Base-by-base conservation (phyloP, 2,113 vertebrate genomes). In the Bombycilla garrulus region DNA sequence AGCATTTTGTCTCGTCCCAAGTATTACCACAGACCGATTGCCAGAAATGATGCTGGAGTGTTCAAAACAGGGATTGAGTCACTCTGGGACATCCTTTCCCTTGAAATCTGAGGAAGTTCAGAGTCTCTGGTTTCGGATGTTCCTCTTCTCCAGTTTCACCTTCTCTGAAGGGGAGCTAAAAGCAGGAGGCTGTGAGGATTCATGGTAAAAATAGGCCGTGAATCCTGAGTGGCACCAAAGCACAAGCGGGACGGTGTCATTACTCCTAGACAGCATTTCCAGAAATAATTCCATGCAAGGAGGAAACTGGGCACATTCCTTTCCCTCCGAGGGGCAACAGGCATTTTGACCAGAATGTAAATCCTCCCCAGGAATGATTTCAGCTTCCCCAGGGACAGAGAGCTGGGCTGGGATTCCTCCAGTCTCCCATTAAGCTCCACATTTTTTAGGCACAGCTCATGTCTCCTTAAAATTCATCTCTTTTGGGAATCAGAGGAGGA, bases 81-180 rank as follows among this genome's bases (percentile, higher is more conserved):
- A 94, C 92, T 74, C 74, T 84, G 89, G 90, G 94, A 88, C 78
- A 94, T 85, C 61, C 87, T 96, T 85, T 92, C 62, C 73, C 84
- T 47, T 92, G 95, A 94, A 95, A 97, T 51, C 16, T 82, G 79
- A 95, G 93, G 71, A 88, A 67, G 87, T 22, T 86, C 35, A n/a
- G 47, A 50, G 36, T 77, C 81, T 97, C 90, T n/a, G 48, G 20
- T 95, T 92, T 90, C 90, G 15, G 60, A 74, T 71, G 79, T 53
- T 73, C 82, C 82, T 67, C 90, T 83, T 70, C 92, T 96, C 93
- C 60, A 38, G 60, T 97, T 96, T 95, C 95, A 80, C 56, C 71
- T 5, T 18, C 90, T 84, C 90, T 64, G 48, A 56, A 83, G 24
- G 23, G 60, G 26, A 92, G 42, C 47, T 24, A 33, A 74, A 90